Evolutionary conservation across 1,140 invertebrate species (phyloP).

Genomic region (Ips nitidus): DNA sequence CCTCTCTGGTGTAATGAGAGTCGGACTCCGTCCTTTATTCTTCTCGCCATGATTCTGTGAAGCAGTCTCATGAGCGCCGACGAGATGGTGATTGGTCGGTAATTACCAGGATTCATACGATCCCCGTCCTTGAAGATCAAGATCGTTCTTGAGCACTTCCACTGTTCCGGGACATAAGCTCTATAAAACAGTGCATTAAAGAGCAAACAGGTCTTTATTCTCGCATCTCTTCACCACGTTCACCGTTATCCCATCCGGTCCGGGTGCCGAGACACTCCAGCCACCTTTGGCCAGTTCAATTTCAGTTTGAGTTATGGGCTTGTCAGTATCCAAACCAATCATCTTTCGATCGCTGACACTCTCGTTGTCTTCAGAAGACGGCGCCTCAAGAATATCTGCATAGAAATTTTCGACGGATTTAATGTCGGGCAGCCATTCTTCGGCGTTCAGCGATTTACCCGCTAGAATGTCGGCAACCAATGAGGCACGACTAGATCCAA

Average conservation of each 20-base stretch:
- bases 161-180: not conserved
- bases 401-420: conserved; percentile 5
- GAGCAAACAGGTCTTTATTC: not conserved
- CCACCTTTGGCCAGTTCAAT: not conserved
- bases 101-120: conserved; percentile 2
- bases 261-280: conserved; percentile 32
- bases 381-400: conserved; percentile 1
- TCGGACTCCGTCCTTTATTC: not conserved
- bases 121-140: conserved; percentile 1
- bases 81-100: conserved; percentile 15
- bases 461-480: conserved; percentile 7
- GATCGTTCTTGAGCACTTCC: not conserved
- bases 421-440: not conserved
- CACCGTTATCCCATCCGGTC: conserved; percentile 36
- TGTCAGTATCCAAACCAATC: not conserved
- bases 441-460: not conserved
- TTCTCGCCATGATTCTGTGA: conserved; percentile 10
- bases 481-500: not conserved
- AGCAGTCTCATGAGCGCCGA: conserved; percentile 8
- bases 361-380: not conserved
- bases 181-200: conserved; percentile 17
- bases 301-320: not conserved
- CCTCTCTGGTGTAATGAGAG: conserved; percentile 26
- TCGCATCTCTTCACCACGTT: conserved; percentile 13
- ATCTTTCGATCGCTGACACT: not conserved